phyloP scores from a whole-genome alignment of 2,888 invertebrate genomes.

The Lepas anatifera region DNA sequence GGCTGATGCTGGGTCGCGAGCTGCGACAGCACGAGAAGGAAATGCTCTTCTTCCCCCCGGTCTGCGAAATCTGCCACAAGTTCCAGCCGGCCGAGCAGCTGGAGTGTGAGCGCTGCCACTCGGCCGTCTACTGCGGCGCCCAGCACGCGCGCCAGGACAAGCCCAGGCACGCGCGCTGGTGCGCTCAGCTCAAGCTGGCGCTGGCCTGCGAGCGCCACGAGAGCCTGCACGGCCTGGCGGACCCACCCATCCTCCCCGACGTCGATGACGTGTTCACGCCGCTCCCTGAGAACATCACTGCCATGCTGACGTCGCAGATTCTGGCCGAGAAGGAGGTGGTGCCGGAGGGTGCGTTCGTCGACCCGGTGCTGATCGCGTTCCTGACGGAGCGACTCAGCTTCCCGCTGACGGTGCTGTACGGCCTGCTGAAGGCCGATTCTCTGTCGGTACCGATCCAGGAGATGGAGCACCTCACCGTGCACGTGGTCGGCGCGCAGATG shows the following conservation, averaged over 20 bases:
- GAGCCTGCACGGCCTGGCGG: slow-evolving; percentile 14
- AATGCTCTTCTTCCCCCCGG: slow-evolving; percentile 16
- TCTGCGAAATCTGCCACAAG: slow-evolving; percentile 17
- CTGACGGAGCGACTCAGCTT: slow-evolving; percentile 19
- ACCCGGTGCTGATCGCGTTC: slow-evolving; percentile 13
- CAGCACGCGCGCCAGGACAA: slow-evolving; percentile 10
- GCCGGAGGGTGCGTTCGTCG: neutral
- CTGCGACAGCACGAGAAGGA: slow-evolving; percentile 16
- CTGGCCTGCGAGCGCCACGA: slow-evolving; percentile 18
- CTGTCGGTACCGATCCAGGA: slow-evolving; percentile 5
- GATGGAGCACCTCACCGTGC: slow-evolving; percentile 15
- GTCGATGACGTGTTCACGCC: slow-evolving; percentile 16
- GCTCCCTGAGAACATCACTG: slow-evolving; percentile 14
- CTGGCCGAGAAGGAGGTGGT: neutral
- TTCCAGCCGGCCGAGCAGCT: slow-evolving; percentile 4
- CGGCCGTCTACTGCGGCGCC: slow-evolving; percentile 20
- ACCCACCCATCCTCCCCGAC: slow-evolving; percentile 17
- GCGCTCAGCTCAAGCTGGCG: slow-evolving; percentile 14
- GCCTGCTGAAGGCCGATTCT: slow-evolving; percentile 10
- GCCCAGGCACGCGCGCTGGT: slow-evolving; percentile 15
- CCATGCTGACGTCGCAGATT: slow-evolving; percentile 13
- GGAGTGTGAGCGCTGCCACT: slow-evolving; percentile 16
- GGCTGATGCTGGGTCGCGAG: slow-evolving; percentile 3
- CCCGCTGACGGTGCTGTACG: slow-evolving; percentile 20
- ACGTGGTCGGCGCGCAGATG: slow-evolving; percentile 21